phyloP scores from a whole-genome alignment of 1,140 invertebrate genomes.

The Drosophila arawakana region DNA sequence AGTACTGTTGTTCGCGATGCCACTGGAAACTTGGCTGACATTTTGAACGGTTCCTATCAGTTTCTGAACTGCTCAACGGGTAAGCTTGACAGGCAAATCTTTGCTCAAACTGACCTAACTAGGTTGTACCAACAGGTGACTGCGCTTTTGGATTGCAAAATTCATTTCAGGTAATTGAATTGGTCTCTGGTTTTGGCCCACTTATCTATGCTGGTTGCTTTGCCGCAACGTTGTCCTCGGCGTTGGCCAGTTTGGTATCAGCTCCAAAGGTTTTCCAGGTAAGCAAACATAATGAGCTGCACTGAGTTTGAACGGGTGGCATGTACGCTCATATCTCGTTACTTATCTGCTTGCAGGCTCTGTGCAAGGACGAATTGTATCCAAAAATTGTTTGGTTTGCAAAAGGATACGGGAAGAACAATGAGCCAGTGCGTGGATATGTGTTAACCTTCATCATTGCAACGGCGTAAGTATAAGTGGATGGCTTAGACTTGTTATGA shows the following conservation, averaged over 20 bases:
- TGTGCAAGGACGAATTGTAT: conserved; percentile 98
- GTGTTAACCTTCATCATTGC: conserved; percentile 96
- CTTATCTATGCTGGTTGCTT: conserved; percentile 98
- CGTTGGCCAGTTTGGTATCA: conserved; percentile 96
- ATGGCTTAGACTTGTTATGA: too few species aligned
- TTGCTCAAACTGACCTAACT: background rate
- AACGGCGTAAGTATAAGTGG: conserved; percentile 89
- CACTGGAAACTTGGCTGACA: conserved; percentile 87
- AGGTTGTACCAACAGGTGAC: conserved; percentile 21
- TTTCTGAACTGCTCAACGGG: conserved; percentile 85
- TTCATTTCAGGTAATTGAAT: conserved; percentile 92
- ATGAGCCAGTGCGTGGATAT: conserved; percentile 97
- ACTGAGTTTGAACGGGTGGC: too few species aligned
- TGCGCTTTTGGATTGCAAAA: conserved; percentile 91
- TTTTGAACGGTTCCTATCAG: conserved; percentile 84
- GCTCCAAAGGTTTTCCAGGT: conserved; percentile 97
- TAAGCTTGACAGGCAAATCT: conserved; percentile 23
- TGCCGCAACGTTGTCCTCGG: conserved; percentile 97
- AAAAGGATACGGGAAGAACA: conserved; percentile 95
- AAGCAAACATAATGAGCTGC: background rate
- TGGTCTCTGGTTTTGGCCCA: conserved; percentile 95
- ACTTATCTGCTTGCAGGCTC: conserved; percentile 86
- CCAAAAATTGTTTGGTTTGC: conserved; percentile 96
- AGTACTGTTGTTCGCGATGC: conserved; percentile 91
- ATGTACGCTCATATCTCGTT: background rate